Evolutionary conservation across 2,888 invertebrate species (phyloP).

Genomic region (Acronicta psi): DNA sequence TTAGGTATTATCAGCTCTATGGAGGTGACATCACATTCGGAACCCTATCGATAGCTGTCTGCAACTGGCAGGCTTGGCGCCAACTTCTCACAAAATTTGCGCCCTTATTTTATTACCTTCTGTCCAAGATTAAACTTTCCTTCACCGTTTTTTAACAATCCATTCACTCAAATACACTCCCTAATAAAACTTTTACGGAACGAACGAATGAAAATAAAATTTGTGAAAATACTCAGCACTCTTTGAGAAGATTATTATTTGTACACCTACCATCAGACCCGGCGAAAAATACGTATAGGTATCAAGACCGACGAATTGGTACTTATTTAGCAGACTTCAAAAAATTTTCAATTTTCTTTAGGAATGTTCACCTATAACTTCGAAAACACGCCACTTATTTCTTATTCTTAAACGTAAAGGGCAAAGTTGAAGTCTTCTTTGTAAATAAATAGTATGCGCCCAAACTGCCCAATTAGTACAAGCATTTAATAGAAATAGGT

Average conservation of each 20-base stretch:
- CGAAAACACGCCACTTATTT: too few species aligned
- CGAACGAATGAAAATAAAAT: slow-evolving; percentile 59
- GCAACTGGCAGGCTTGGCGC: slow-evolving; percentile 85
- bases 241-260: slow-evolving; percentile 10
- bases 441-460: too few species aligned
- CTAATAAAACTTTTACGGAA: slow-evolving; percentile 63
- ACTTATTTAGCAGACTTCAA: too few species aligned
- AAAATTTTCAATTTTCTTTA: too few species aligned
- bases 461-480: too few species aligned
- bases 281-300: too few species aligned
- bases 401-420: too few species aligned
- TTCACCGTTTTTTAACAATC: slow-evolving; percentile 75
- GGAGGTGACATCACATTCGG: slow-evolving; percentile 61
- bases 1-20: slow-evolving; percentile 67
- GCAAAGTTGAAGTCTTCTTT: too few species aligned
- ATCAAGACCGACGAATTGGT: too few species aligned
- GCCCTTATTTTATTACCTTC: slow-evolving; percentile 87
- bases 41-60: slow-evolving; percentile 88
- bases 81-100: slow-evolving; percentile 84
- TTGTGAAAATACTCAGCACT: slow-evolving; percentile 37
- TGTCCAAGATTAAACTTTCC: slow-evolving; percentile 85
- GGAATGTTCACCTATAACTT: too few species aligned
- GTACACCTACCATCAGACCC: too few species aligned
- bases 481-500: too few species aligned
- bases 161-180: slow-evolving; percentile 69